phyloP scores from a whole-genome alignment of 2,113 vertebrate species.

The Elephas maximus region DNA sequence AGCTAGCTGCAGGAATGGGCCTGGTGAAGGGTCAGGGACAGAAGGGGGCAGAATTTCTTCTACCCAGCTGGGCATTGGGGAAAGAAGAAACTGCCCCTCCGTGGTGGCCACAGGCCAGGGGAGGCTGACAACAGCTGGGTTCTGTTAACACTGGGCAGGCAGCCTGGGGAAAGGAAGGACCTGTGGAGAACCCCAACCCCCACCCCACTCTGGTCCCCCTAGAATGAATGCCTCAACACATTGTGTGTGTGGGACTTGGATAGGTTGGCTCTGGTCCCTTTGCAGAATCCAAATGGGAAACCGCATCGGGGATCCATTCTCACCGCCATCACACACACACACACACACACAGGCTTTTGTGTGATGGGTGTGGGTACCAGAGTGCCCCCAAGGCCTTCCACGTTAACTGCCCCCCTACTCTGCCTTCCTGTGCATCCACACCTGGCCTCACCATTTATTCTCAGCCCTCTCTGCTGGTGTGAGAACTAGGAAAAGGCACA shows the following conservation, averaged over 20 bases:
- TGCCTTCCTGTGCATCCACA: neutral
- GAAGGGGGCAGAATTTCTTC: neutral
- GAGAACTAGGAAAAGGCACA: neutral
- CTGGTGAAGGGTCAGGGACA: rapidly evolving
- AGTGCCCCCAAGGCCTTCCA: neutral
- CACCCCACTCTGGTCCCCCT: rapidly evolving
- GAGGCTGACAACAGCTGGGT: rapidly evolving
- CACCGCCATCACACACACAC: rapidly evolving
- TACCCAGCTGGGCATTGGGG: neutral
- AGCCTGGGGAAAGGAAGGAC: neutral
- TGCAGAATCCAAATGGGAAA: neutral
- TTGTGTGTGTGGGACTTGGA: rapidly evolving
- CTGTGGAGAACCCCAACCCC: rapidly evolving
- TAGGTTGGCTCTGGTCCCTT: rapidly evolving
- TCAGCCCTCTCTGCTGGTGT: neutral
- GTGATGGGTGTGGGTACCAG: rapidly evolving
- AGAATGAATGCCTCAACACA: too few species aligned
- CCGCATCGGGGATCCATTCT: rapidly evolving
- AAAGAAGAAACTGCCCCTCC: neutral
- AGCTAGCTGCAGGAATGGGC: neutral
- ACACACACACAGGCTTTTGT: neutral
- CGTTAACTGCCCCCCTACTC: constrained; percentile 23
- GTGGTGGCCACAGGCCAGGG: neutral
- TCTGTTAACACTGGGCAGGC: too few species aligned
- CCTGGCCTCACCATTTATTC: neutral